A percentile compares a stretch with the other conserved stretches of the same genome.
phyloP scores from a whole-genome alignment of 2,888 invertebrate species.

The Carcina quercana region DNA sequence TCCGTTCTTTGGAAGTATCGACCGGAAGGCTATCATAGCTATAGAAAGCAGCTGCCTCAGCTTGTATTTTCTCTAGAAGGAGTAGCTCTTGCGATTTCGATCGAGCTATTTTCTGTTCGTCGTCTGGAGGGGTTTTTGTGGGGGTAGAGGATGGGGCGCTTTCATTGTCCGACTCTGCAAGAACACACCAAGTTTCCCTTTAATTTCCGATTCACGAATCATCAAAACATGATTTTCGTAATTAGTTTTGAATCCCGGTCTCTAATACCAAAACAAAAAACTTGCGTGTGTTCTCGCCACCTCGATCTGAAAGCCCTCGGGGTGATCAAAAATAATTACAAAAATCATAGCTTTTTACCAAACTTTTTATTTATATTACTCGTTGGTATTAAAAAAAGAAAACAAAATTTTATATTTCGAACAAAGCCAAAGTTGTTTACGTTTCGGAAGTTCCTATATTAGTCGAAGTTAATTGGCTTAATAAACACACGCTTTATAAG shows the following conservation, averaged over 20 bases:
- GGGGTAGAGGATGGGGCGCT: constrained; percentile 79
- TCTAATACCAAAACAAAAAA: too few relatives aligned
- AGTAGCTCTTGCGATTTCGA: constrained; percentile 81
- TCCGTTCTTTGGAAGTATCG: constrained; percentile 30
- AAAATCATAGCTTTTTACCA: constrained; percentile 71
- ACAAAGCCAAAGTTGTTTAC: constrained; percentile 63
- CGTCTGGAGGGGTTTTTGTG: constrained; percentile 55
- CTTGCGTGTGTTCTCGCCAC: constrained; percentile 55
- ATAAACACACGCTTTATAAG: constrained; percentile 57
- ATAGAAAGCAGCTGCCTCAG: constrained; percentile 82
- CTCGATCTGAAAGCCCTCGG: constrained; percentile 54
- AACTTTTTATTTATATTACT: constrained; percentile 73
- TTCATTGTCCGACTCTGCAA: constrained; percentile 87
- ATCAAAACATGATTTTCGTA: constrained; percentile 59
- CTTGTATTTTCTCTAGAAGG: constrained; percentile 80
- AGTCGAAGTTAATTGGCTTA: constrained; percentile 59
- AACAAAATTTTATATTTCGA: constrained; percentile 69
- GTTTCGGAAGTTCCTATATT: constrained; percentile 53
- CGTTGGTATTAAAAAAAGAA: constrained; percentile 68
- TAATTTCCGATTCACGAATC: constrained; percentile 24
- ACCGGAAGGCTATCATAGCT: constrained; percentile 61
- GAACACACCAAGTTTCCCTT: constrained; percentile 74
- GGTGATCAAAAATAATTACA: constrained; percentile 71
- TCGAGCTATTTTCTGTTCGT: constrained; percentile 38
- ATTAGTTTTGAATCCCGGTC: constrained; percentile 63